These are phyloP conservation scores for Elymnias hypermnestra DNA, from an alignment of 1,140 invertebrate genomes.

Conservation along the genomic window DNA sequence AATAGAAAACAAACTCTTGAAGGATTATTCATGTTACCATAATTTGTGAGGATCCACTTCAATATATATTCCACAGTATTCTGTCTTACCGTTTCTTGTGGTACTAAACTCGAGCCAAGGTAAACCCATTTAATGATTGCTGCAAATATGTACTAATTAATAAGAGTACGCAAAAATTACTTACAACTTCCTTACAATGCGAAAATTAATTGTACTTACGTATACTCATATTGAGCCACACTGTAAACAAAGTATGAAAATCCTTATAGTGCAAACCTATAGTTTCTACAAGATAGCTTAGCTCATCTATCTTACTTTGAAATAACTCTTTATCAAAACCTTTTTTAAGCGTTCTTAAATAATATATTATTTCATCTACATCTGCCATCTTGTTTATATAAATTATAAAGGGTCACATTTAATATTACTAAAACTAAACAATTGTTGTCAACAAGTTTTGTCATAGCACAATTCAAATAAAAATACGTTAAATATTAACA, in stretches of 20 bases:
- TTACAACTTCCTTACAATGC: too few relatives aligned
- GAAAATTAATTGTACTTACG: conserved; percentile 35
- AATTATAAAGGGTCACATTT: too few relatives aligned
- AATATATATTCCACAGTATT: conserved; percentile 54
- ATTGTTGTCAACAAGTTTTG: too few relatives aligned
- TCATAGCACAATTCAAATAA: too few relatives aligned
- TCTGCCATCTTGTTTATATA: conserved; percentile 57
- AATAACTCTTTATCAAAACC: conserved; percentile 65
- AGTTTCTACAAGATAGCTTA: conserved; percentile 43
- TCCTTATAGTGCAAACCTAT: conserved; percentile 42
- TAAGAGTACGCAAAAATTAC: too few relatives aligned
- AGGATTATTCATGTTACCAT: conserved; percentile 38
- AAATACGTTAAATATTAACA: too few relatives aligned
- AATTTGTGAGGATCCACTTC: conserved; percentile 59
- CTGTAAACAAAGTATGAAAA: conserved; percentile 59
- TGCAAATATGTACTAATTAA: conserved; percentile 25
- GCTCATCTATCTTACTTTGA: conserved; percentile 54
- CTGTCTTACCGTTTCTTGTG: conserved; percentile 46
- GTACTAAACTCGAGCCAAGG: conserved; percentile 59
- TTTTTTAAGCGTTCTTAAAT: conserved; percentile 59
- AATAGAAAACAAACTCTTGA: conserved; percentile 53
- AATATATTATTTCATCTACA: conserved; percentile 61
- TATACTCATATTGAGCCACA: conserved; percentile 66
- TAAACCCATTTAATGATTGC: conserved; percentile 65
- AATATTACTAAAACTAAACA: too few relatives aligned